Evolutionary conservation across 2,113 vertebrate species (phyloP), one percentile per base, ranked within the genome.

Genomic region (Anser cygnoides): DNA sequence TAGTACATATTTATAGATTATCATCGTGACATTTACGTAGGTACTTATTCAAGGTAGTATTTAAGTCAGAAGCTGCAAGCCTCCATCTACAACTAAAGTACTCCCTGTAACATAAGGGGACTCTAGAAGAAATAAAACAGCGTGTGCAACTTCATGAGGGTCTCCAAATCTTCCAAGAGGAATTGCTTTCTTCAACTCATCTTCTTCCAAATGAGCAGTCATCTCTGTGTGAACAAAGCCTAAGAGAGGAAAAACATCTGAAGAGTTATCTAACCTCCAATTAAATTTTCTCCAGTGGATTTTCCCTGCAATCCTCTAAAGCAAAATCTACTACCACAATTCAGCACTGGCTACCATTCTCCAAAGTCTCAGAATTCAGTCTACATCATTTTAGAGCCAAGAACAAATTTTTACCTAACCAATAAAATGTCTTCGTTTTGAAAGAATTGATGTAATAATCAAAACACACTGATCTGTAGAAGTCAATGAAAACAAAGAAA

Each of bases 141-240:
- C 98, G 28, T 98, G 97, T 11, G 99, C 99, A 52, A 98, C 98
- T 35, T 99, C 99, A 66, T 81, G 66, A 8, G 99, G 97, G 44
- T 99, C 97, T 55, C 99, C 99, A 92, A 99, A 99, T 61, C 99
- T 98, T 50, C 98, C 98, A 87, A 99, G 98, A 2, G 98, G 98
- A 96, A 99, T 98, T 22, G 70, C 90, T 89, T 97, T 98, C 67
- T 92, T 97, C 68, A 96, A 22, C 4, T 97, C 90, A 46, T 98
- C 98, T 97, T 99, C 98, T 25, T 97, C 97, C 96, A 99, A 96
- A 63, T 97, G 97, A 59, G 98, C 97, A 0, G 99, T 99, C 99
- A 99, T 99, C 96, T 99, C 98, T 13, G 99, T 99, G 65, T 46
- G 98, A 96, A 99, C 96, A 89, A 99, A 99, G 41, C 99, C 99